These are phyloP conservation scores for Temnothorax longispinosus DNA, from an alignment of 1,140 invertebrate genomes.

Conservation along the genomic window DNA sequence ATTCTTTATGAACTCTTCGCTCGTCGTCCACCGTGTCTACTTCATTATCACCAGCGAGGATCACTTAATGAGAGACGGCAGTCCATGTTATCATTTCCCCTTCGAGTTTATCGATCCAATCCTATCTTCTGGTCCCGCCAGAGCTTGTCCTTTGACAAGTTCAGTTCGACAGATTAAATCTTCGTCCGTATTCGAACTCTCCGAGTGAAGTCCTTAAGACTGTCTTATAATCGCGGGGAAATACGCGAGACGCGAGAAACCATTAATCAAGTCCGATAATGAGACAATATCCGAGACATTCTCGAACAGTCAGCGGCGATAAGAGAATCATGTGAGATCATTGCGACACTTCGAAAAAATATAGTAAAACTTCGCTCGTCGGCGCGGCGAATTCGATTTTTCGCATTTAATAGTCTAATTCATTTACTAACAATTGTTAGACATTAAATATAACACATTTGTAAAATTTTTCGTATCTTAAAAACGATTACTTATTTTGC, in stretches of 20 bases:
- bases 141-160: conserved; percentile 53
- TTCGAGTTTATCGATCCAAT: conserved; percentile 50
- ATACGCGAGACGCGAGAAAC: conserved; percentile 9
- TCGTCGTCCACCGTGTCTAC: conserved; percentile 40
- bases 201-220: conserved; percentile 33
- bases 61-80: conserved; percentile 55
- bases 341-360: not conserved
- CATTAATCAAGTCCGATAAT: conserved; percentile 59
- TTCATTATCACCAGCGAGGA: conserved; percentile 47
- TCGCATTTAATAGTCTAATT: not conserved
- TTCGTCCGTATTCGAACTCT: conserved; percentile 41
- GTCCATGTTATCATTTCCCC: conserved; percentile 46
- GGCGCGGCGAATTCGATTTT: not conserved
- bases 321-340: conserved; percentile 4
- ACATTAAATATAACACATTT: not conserved
- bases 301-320: conserved; percentile 15
- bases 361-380: not conserved
- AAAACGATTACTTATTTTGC: conserved; percentile 10
- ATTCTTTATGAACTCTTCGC: conserved; percentile 51
- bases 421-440: not conserved
- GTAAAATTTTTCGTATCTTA: not conserved
- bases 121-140: conserved; percentile 25
- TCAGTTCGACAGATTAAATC: conserved; percentile 62
- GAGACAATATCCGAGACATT: conserved; percentile 52
- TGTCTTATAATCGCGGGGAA: conserved; percentile 45